These are phyloP conservation scores for Cacoxenus indagator DNA, from an alignment of 2,888 invertebrate species.

Conservation along the genomic window DNA sequence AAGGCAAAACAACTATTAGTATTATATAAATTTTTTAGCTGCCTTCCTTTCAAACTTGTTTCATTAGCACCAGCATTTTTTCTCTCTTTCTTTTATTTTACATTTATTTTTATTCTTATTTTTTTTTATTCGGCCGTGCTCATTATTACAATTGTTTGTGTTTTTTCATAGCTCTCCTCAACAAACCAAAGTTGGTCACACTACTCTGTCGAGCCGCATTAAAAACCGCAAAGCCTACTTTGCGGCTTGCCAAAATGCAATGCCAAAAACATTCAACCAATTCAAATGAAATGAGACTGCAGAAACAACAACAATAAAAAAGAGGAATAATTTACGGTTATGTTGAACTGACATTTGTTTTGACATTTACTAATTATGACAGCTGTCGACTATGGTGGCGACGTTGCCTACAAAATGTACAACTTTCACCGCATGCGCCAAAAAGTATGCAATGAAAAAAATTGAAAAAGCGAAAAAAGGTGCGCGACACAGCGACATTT, in stretches of 20 bases:
- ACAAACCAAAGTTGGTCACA: too few relatives aligned
- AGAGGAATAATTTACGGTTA: not conserved
- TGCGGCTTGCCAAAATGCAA: not conserved
- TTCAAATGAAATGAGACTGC: not conserved
- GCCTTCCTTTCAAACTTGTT: too few relatives aligned
- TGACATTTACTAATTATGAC: conserved; percentile 7
- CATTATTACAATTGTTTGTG: too few relatives aligned
- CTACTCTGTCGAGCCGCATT: not conserved
- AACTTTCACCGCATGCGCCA: not conserved
- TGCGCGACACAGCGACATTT: not conserved
- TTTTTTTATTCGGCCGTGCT: too few relatives aligned
- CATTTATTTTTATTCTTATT: too few relatives aligned
- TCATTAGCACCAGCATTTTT: too few relatives aligned
- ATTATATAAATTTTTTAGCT: too few relatives aligned
- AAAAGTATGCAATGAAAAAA: conserved; percentile 1
- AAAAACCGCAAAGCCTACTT: not conserved
- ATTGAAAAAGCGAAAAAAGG: not conserved
- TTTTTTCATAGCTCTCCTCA: too few relatives aligned
- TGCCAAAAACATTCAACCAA: not conserved
- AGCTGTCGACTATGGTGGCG: not conserved
- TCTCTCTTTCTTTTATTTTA: too few relatives aligned
- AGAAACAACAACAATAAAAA: not conserved
- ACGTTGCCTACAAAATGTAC: not conserved
- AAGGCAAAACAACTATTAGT: too few relatives aligned
- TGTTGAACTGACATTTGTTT: conserved; percentile 2